phyloP scores from a whole-genome alignment of 2,797 vertebrate genomes.

The Sciaenops ocellatus region DNA sequence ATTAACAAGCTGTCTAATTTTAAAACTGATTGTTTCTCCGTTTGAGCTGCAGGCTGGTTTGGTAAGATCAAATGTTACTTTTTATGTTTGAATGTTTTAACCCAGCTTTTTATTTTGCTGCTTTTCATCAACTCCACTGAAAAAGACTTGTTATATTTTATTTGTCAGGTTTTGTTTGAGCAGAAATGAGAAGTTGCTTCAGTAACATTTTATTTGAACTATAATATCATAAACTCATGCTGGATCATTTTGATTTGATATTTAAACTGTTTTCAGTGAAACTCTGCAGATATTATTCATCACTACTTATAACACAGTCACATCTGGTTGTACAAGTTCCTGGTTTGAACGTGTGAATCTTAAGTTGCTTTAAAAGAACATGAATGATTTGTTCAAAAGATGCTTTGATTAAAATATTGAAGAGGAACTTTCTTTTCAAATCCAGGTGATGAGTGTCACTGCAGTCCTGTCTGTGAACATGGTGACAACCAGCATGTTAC shows the following conservation, averaged over 20 bases:
- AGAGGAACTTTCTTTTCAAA: not conserved
- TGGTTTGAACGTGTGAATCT: not conserved
- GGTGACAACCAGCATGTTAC: not conserved
- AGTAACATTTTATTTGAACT: not conserved
- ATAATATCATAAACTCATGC: not conserved
- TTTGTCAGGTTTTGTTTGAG: not conserved
- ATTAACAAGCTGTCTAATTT: not conserved
- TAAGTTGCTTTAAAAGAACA: not conserved
- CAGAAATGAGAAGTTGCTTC: not conserved
- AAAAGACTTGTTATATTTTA: not conserved
- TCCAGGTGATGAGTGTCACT: constrained; percentile 3
- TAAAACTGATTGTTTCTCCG: not conserved
- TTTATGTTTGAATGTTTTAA: not conserved
- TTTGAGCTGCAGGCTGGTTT: not conserved
- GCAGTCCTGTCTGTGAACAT: constrained; percentile 6
- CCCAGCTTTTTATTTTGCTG: not conserved
- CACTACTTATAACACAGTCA: not conserved
- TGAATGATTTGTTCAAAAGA: not conserved
- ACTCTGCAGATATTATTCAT: not conserved
- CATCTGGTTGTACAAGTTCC: not conserved
- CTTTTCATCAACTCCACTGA: no score
- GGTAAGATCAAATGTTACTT: not conserved
- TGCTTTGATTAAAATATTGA: not conserved
- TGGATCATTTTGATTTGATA: not conserved
- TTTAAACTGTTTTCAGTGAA: not conserved